These are phyloP conservation scores for Ametastegia equiseti DNA, from an alignment of 2,888 invertebrate genomes.

Conservation along the genomic window DNA sequence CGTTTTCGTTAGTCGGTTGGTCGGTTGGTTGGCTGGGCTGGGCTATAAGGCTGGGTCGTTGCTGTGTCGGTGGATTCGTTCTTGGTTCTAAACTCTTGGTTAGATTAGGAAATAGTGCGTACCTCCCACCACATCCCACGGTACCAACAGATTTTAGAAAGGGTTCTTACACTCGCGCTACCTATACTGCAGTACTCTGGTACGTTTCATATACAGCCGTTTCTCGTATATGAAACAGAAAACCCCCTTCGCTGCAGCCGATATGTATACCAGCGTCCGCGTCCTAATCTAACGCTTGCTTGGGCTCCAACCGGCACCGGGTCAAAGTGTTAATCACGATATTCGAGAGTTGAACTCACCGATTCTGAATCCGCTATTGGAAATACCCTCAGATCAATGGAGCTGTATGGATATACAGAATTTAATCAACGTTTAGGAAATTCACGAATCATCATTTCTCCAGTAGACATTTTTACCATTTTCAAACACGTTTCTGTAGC, in stretches of 20 bases:
- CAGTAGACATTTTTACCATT: no score
- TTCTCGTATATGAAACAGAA: no score
- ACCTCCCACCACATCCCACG: constrained; percentile 57
- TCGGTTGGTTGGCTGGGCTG: constrained; percentile 66
- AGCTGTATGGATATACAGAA: no score
- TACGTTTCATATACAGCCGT: constrained; percentile 16
- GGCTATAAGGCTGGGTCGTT: constrained; percentile 9
- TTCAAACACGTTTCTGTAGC: no score
- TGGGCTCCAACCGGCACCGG: constrained; percentile 33
- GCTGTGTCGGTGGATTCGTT: constrained; percentile 36
- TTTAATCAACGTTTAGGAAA: neutral
- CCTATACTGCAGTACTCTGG: neutral
- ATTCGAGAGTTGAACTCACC: neutral
- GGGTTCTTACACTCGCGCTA: constrained; percentile 21
- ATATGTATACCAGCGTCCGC: neutral
- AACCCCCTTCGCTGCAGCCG: constrained; percentile 40
- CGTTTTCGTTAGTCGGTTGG: constrained; percentile 73
- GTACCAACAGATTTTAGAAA: constrained; percentile 34
- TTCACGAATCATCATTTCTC: no score
- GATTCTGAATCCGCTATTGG: neutral
- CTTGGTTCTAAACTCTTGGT: constrained; percentile 54
- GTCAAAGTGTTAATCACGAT: constrained; percentile 36
- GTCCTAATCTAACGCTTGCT: constrained; percentile 18
- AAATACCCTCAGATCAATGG: neutral
- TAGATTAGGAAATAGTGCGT: constrained; percentile 68